A percentile compares a stretch with the other conserved stretches of the same genome.
Evolutionary conservation across 2,113 vertebrate genomes (phyloP).

Genomic region (Syrmaticus mikado): DNA sequence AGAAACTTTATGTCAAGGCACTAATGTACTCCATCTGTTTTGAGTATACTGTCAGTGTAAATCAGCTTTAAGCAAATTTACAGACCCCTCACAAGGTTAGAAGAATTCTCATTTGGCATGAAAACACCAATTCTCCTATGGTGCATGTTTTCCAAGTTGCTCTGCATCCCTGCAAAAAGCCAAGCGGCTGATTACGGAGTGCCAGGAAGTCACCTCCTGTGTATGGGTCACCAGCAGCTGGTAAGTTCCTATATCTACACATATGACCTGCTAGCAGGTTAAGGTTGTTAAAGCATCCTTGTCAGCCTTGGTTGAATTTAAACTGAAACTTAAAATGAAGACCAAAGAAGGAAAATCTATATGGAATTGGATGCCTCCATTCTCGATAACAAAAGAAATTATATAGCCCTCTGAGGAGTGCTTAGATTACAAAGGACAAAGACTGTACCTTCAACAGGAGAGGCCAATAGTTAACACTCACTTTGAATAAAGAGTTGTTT

Average conservation of each 20-base stretch:
- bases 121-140: not conserved
- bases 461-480: not conserved
- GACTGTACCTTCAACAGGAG: not conserved
- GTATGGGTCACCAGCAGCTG: rapidly evolving
- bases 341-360: not conserved
- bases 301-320: not conserved
- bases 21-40: constrained; percentile 55
- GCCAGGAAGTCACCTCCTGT: rapidly evolving
- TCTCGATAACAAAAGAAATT: not conserved
- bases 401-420: not conserved
- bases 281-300: not conserved
- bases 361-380: not conserved
- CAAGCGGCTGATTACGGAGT: not conserved
- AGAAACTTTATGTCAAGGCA: not conserved
- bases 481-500: not conserved
- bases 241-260: not conserved
- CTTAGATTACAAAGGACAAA: not conserved
- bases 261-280: rapidly evolving
- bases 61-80: constrained; percentile 36
- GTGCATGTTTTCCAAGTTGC: not conserved
- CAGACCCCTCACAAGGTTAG: not conserved
- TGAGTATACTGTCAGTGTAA: constrained; percentile 17
- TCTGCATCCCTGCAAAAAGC: not conserved
- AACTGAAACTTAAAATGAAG: not conserved
- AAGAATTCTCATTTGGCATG: not conserved